Conservation (phyloP, 2,797 vertebrate species). For the Distichodus sexfasciatus region DNA sequence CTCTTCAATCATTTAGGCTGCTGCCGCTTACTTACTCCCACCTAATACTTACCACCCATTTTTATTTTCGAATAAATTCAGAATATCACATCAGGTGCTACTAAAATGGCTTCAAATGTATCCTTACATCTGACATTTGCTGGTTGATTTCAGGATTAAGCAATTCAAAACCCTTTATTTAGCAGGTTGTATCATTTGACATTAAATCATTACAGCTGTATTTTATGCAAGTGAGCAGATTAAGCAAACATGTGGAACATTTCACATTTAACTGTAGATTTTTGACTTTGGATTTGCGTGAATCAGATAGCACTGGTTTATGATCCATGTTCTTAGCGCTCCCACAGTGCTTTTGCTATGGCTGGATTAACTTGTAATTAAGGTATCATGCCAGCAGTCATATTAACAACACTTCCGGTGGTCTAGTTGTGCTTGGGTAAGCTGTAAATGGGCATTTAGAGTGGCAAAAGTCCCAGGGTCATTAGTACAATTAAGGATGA, state of each 20-base stretch:
- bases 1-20: neutral
- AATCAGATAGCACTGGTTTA: neutral
- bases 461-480: slow-evolving; percentile 40
- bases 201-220: slow-evolving; percentile 10
- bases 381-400: slow-evolving; percentile 49
- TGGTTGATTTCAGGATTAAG: slow-evolving; percentile 29
- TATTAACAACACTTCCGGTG: slow-evolving; percentile 40
- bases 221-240: slow-evolving; percentile 25
- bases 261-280: slow-evolving; percentile 10
- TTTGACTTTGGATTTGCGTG: neutral
- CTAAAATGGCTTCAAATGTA: neutral
- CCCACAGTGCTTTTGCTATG: slow-evolving; percentile 12
- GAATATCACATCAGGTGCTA: slow-evolving; percentile 7
- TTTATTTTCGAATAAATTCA: no score
- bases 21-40: no score
- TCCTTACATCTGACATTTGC: neutral
- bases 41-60: no score
- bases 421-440: slow-evolving; percentile 39
- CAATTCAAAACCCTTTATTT: slow-evolving; percentile 12
- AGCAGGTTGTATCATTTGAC: slow-evolving; percentile 26
- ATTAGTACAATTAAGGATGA: slow-evolving; percentile 34
- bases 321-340: slow-evolving; percentile 12
- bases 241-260: slow-evolving; percentile 23
- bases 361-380: slow-evolving; percentile 48
- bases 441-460: slow-evolving; percentile 60